Evolutionary conservation across 2,797 vertebrate genomes (phyloP).

Genomic region (Labroides dimidiatus): DNA sequence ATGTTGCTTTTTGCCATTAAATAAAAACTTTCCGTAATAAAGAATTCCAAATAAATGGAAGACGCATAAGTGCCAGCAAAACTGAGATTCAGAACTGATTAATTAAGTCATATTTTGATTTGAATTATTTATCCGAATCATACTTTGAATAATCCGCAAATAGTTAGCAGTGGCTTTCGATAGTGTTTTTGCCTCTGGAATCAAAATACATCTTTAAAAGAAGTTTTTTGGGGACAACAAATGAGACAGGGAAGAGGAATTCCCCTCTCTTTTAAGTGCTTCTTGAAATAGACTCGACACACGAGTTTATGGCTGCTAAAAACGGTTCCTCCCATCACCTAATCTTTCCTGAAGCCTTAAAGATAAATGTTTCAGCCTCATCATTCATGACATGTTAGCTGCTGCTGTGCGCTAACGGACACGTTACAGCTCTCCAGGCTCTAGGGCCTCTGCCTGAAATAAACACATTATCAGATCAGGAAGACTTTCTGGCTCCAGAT

Average conservation of each 20-base stretch:
- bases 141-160: too few relatives aligned
- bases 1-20: too few relatives aligned
- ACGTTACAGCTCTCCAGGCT: slow-evolving; percentile 15
- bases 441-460: slow-evolving; percentile 61
- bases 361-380: slow-evolving; percentile 25
- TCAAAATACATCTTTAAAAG: too few relatives aligned
- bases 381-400: slow-evolving; percentile 35
- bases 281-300: slow-evolving; percentile 46
- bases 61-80: too few relatives aligned
- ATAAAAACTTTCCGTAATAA: too few relatives aligned
- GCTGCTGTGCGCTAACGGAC: slow-evolving; percentile 11
- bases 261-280: neutral
- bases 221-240: neutral
- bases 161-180: too few relatives aligned
- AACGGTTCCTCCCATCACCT: slow-evolving; percentile 27
- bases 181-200: too few relatives aligned
- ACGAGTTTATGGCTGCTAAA: slow-evolving; percentile 14
- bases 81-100: neutral
- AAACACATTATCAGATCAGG: slow-evolving; percentile 69
- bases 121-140: too few relatives aligned
- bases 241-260: neutral
- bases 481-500: slow-evolving; percentile 46
- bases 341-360: slow-evolving; percentile 29
- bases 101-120: too few relatives aligned
- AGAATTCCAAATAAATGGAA: too few relatives aligned